These are phyloP conservation scores for Diaprepes abbreviatus DNA, from an alignment of 2,888 invertebrate species.

Conservation along the genomic window DNA sequence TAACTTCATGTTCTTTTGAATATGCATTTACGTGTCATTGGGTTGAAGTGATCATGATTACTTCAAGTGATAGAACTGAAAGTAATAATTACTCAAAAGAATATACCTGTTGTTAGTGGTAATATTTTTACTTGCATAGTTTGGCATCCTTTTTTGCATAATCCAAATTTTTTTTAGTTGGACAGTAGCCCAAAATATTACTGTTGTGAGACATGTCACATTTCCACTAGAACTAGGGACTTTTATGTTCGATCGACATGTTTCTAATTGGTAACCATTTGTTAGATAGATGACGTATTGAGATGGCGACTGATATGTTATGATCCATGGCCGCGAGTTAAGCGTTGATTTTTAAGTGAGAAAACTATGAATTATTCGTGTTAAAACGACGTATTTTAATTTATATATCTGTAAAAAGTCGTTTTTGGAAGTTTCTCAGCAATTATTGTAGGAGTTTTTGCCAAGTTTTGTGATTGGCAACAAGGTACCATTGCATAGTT, in stretches of 20 bases:
- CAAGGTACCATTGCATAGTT: constrained; percentile 28
- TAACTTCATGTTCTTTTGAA: no score
- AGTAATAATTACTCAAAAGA: no score
- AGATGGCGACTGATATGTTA: constrained; percentile 35
- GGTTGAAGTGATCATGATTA: no score
- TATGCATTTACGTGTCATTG: no score
- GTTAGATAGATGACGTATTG: constrained; percentile 27
- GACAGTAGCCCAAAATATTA: background rate
- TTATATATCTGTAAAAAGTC: background rate
- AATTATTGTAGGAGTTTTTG: constrained; percentile 5
- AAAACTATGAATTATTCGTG: constrained; percentile 14
- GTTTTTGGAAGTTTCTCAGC: background rate
- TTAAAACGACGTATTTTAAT: background rate
- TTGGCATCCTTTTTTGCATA: no score
- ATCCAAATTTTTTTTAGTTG: no score
- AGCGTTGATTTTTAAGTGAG: constrained; percentile 10
- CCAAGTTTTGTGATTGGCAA: constrained; percentile 24
- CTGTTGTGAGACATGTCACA: background rate
- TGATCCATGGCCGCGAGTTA: constrained; percentile 13
- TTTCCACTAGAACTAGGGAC: background rate
- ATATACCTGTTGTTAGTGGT: no score
- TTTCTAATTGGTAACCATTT: background rate
- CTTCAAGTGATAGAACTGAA: no score
- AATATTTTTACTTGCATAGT: no score
- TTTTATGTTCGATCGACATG: background rate